Evolutionary conservation across 2,113 vertebrate species (phyloP).

Genomic region (Charina bottae): DNA sequence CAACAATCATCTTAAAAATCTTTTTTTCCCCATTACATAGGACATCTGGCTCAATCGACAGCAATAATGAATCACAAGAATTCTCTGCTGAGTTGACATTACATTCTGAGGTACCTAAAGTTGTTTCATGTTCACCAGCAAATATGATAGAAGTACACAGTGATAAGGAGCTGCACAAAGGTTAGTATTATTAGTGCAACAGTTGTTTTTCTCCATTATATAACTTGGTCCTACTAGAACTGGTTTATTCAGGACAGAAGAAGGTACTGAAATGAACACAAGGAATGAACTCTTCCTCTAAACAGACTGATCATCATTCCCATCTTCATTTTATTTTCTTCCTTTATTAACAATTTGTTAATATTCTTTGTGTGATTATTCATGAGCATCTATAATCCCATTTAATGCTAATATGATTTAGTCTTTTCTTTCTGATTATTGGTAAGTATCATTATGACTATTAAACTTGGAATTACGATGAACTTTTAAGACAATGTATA

Average conservation of each 20-base stretch:
- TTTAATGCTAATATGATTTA: not conserved
- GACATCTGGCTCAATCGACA: constrained; percentile 79
- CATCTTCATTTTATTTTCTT: not conserved
- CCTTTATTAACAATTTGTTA: not conserved
- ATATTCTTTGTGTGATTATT: not conserved
- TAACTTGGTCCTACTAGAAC: not conserved
- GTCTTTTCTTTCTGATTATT: not conserved
- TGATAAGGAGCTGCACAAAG: constrained; percentile 77
- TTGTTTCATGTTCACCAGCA: constrained; percentile 78
- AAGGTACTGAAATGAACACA: not conserved
- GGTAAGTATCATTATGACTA: not conserved
- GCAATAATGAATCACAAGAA: constrained; percentile 80
- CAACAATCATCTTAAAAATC: constrained; percentile 61
- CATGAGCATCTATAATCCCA: not conserved
- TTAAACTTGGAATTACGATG: not conserved
- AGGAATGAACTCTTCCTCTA: not conserved
- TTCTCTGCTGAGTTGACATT: constrained; percentile 85
- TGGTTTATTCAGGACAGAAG: not conserved
- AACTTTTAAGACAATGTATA: not conserved
- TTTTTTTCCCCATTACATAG: constrained; percentile 73
- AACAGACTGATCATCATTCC: not conserved
- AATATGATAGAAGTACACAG: constrained; percentile 87
- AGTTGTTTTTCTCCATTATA: not conserved
- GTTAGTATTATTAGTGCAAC: constrained; percentile 56
- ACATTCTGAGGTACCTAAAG: constrained; percentile 79